Evolutionary conservation across 1,140 invertebrate genomes (phyloP), one percentile per base, ranked within the genome.

Genomic region (Drosophila asahinai): DNA sequence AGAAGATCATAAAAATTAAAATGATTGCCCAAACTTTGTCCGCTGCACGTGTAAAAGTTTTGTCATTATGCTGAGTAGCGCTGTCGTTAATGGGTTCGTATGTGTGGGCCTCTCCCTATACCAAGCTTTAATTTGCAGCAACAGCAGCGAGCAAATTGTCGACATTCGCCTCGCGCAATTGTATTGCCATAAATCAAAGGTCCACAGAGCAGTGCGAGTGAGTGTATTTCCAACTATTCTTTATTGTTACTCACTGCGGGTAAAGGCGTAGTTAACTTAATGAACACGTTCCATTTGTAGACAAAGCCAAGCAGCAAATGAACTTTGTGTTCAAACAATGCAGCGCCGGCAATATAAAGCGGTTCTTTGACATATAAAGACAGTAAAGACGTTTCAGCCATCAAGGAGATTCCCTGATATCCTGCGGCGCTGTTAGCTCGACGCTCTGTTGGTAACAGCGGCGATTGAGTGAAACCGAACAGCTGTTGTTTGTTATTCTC

Each of bases 1-100:
- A 40, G 79, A 59, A 84, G 70, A 84, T 90, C 81, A 79, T 89
- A 90, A 90, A 90, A 90, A 90, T 90, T 89, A 89, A 89, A 89
- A 90, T 89, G 78, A 89, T 89, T 90, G 81, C 81, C 75, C 74
- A 79, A 89, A 89, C 40, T 72, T 89, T 61, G 40, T 48, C 25
- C 54, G 59, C 55, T 72, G 84, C 81, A 89, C 81, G 81, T 89
- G 84, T 73, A 80, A 77, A 89, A 89, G 78, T 89, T 89, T 84
- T 76, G 75, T 86, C 86, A 90, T 89, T 89, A 89, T 80, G 82
- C 68, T 65, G 67, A 86, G 83, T 84, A 86, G 54, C 81, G 54
- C 64, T 81, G 81, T 75, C 84, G 66, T 83, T 86, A 86, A 86
- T 89, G 83, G 83, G 75, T 75, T 72, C 42, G 43, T 72, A 65